A percentile compares a stretch with the other conserved stretches of the same genome.
phyloP scores from a whole-genome alignment of 2,797 vertebrate species.

The Channa striata region DNA sequence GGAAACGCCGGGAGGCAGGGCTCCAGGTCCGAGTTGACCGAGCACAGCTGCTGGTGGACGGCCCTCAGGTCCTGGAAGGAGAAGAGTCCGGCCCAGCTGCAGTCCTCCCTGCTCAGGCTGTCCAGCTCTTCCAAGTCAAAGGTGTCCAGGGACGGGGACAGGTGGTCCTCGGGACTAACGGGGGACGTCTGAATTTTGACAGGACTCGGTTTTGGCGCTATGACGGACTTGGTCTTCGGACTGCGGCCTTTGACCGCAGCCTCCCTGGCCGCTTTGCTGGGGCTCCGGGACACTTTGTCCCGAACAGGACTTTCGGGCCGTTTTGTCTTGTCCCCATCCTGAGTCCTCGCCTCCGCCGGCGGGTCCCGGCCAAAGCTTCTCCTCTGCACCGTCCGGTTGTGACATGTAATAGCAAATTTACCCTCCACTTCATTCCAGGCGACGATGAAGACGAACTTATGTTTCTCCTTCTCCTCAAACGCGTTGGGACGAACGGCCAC shows the following conservation, averaged over 20 bases:
- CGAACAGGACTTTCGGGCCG: constrained; percentile 70
- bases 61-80: constrained; percentile 94
- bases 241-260: constrained; percentile 37
- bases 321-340: constrained; percentile 75
- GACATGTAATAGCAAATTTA: constrained; percentile 95
- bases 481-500: constrained; percentile 94
- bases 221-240: constrained; percentile 25
- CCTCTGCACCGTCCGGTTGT: constrained; percentile 93
- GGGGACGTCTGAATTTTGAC: constrained; percentile 45
- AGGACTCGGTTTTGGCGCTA: constrained; percentile 40
- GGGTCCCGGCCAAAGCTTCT: constrained; percentile 86
- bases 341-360: constrained; percentile 42
- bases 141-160: constrained; percentile 49
- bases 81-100: constrained; percentile 97
- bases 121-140: constrained; percentile 77
- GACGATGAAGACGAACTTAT: constrained; percentile 95
- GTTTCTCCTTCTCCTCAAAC: constrained; percentile 93
- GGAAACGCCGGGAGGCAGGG: constrained; percentile 92
- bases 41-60: constrained; percentile 92
- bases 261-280: constrained; percentile 41
- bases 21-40: constrained; percentile 93
- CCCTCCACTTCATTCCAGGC: constrained; percentile 97
- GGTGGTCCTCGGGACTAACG: constrained; percentile 44
- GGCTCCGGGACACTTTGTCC: constrained; percentile 62
- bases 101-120: constrained; percentile 83